Percentiles rank a stretch among this genome's conserved stretches.
These are phyloP conservation scores for Liopterus haemorrhoidalis DNA, from an alignment of 2,888 invertebrate genomes.

Conservation along the genomic window DNA sequence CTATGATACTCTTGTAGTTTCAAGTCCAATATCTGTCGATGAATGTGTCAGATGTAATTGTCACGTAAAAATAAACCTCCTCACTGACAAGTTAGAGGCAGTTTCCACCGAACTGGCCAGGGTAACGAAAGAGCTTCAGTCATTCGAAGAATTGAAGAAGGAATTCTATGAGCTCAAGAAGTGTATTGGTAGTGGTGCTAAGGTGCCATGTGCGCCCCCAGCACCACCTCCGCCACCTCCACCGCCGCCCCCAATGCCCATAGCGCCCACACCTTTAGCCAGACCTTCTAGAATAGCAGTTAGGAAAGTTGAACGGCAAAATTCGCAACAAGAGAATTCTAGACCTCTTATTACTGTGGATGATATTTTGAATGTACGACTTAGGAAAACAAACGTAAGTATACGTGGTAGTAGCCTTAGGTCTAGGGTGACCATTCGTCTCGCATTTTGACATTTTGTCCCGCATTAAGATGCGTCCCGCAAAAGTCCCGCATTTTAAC, in stretches of 20 bases:
- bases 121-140: too few species aligned
- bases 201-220: conserved; percentile 28
- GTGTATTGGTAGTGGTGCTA: not conserved
- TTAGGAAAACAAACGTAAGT: conserved; percentile 41
- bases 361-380: conserved; percentile 43
- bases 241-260: conserved; percentile 36
- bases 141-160: conserved; percentile 11
- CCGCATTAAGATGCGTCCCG: too few species aligned
- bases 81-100: too few species aligned
- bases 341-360: conserved; percentile 42
- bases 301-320: conserved; percentile 20
- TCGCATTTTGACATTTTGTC: too few species aligned
- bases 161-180: conserved; percentile 14
- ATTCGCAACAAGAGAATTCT: conserved; percentile 27
- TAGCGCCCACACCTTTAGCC: conserved; percentile 27
- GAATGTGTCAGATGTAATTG: too few species aligned
- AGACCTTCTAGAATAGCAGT: conserved; percentile 11
- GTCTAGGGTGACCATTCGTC: too few species aligned
- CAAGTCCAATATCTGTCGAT: too few species aligned
- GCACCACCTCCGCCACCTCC: conserved; percentile 34
- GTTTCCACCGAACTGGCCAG: too few species aligned
- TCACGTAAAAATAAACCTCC: too few species aligned
- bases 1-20: too few species aligned
- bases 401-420: too few species aligned
- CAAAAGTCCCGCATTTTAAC: too few species aligned